Percentiles rank a stretch among this genome's conserved stretches.
phyloP scores from a whole-genome alignment of 2,113 vertebrate genomes.

The Vanacampus margaritifer region DNA sequence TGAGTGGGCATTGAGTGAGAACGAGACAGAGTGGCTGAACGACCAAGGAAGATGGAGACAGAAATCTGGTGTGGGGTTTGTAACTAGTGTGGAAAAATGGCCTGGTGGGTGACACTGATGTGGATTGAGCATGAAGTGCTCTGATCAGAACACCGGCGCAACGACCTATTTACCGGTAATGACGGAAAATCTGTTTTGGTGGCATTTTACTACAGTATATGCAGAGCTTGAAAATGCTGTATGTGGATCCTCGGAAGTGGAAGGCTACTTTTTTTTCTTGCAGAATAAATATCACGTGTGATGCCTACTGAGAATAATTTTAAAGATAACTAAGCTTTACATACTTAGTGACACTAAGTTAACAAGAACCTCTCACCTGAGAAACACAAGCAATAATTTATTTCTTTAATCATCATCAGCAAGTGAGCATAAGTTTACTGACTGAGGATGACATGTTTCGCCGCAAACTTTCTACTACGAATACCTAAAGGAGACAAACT shows the following conservation, averaged over 20 bases:
- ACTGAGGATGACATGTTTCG: too few relatives aligned
- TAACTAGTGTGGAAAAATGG: conserved; percentile 52
- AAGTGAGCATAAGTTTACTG: too few relatives aligned
- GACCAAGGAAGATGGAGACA: conserved; percentile 26
- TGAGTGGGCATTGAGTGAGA: conserved; percentile 47
- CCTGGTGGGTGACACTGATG: conserved; percentile 28
- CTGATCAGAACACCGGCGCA: conserved; percentile 31
- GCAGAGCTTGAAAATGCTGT: not conserved
- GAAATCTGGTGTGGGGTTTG: conserved; percentile 41
- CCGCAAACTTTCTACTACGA: too few relatives aligned
- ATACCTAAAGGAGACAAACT: too few relatives aligned
- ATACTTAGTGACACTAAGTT: not conserved
- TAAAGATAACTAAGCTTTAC: too few relatives aligned
- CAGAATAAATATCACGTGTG: not conserved
- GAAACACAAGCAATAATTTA: too few relatives aligned
- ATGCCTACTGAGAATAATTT: not conserved
- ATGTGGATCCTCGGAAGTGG: not conserved
- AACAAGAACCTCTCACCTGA: too few relatives aligned
- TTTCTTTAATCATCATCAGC: too few relatives aligned
- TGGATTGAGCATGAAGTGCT: conserved; percentile 19
- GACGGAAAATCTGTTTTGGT: conserved; percentile 9
- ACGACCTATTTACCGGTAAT: conserved; percentile 20
- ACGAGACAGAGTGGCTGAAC: conserved; percentile 28
- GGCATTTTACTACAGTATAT: not conserved
- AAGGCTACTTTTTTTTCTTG: not conserved